phyloP scores from a whole-genome alignment of 23 tunicate genomes.

The Botrylloides violaceus region DNA sequence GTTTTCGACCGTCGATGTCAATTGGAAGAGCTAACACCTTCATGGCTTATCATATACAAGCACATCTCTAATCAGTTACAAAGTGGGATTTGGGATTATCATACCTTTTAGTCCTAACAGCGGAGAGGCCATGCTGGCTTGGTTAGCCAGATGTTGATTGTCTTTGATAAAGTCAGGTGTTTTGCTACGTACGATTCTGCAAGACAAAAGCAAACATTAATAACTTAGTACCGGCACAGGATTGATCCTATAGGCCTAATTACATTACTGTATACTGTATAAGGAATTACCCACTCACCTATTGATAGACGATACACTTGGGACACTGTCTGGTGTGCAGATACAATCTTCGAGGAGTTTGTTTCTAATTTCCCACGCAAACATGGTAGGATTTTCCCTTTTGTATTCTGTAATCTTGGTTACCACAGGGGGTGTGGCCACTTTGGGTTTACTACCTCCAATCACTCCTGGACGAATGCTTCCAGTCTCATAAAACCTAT shows the following conservation, averaged over 20 bases:
- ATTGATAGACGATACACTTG: conserved; percentile 91
- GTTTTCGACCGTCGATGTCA: too few relatives aligned
- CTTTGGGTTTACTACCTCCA: conserved; percentile 96
- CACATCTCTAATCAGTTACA: too few relatives aligned
- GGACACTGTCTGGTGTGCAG: conserved; percentile 68
- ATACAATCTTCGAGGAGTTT: conserved; percentile 61
- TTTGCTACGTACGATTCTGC: conserved; percentile 88
- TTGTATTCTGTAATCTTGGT: conserved; percentile 75
- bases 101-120: conserved; percentile 3
- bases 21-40: too few relatives aligned
- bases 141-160: conserved; percentile 63
- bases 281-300: too few relatives aligned
- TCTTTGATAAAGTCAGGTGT: conserved; percentile 90
- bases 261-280: too few relatives aligned
- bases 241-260: too few relatives aligned
- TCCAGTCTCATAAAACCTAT: conserved; percentile 92
- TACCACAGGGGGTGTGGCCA: conserved; percentile 83
- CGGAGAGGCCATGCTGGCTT: conserved; percentile 69
- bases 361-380: conserved; percentile 95
- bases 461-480: conserved; percentile 95
- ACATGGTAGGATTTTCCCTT: conserved; percentile 95
- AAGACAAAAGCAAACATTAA: too few relatives aligned
- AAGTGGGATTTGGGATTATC: too few relatives aligned
- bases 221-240: too few relatives aligned
- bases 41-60: too few relatives aligned